phyloP scores from a whole-genome alignment of 2,888 invertebrate genomes.

The Endotricha flammealis region DNA sequence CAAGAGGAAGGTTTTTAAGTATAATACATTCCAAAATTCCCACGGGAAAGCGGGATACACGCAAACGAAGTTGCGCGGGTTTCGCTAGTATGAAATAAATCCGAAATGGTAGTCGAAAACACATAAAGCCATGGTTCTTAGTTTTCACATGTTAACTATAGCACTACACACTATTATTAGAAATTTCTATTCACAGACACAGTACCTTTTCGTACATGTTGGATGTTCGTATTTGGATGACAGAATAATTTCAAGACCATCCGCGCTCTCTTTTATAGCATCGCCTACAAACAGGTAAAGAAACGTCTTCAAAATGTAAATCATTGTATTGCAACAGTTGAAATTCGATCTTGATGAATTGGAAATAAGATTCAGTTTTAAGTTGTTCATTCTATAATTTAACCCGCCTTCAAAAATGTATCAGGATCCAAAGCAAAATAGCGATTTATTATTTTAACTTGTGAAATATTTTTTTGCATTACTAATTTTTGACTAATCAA shows the following conservation, averaged over 20 bases:
- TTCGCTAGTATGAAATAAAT: too few relatives aligned
- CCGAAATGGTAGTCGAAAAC: too few relatives aligned
- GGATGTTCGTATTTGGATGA: conserved; percentile 37
- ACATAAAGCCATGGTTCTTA: too few relatives aligned
- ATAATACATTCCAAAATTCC: too few relatives aligned
- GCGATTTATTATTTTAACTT: not conserved
- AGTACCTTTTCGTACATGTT: conserved; percentile 63
- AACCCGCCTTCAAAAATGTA: not conserved
- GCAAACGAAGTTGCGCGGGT: too few relatives aligned
- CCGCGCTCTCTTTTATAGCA: conserved; percentile 63
- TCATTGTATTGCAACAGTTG: conserved; percentile 23
- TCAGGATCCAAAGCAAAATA: not conserved
- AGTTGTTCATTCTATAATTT: not conserved
- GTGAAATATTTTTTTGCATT: not conserved
- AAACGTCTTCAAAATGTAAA: conserved; percentile 40
- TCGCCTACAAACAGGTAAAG: conserved; percentile 52
- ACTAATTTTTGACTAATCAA: not conserved
- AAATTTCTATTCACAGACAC: conserved; percentile 9
- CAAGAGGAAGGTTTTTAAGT: too few relatives aligned
- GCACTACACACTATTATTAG: not conserved
- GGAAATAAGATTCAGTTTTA: conserved; percentile 24
- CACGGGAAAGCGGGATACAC: too few relatives aligned
- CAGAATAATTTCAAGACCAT: conserved; percentile 49
- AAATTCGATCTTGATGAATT: conserved; percentile 30
- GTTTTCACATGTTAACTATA: not conserved